Base-by-base conservation (phyloP, 1,140 invertebrate species). In the Zaprionus africanus region DNA sequence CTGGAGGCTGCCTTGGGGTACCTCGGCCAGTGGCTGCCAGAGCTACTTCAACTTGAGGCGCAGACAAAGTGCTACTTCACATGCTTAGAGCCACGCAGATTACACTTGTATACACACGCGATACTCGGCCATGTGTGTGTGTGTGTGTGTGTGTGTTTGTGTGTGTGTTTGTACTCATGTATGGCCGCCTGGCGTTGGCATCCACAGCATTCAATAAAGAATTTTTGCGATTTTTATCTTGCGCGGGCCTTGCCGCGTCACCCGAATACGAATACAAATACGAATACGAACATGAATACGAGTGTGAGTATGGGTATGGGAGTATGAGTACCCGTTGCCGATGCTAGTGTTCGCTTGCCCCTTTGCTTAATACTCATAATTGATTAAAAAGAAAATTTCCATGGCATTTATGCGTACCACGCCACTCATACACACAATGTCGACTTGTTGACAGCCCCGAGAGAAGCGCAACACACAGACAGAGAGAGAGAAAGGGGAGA, bases 311-410 rank as follows among this genome's bases (percentile, higher is more conserved):
- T 15, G 12, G 49, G 56, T 66, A 31, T 12, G 17, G n/a, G n/a
- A 34, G 34, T 49, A 24, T 31, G 64, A 67, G 57, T 51, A 59
- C 34, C 36, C 61, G 51, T 64, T 63, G 54, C 51, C 51, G 65
- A 61, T 62, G 71, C 49, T 69, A 63, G 68, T 71, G 68, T 60
- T 38, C 58, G 56, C 56, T 34, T 26, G 73, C 78, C 82, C 76
- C 80, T 85, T 73, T 80, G 82, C 79, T 85, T 85, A 86, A 88
- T 90, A 84, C 81, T 90, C 82, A 90, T 91, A 91, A 91, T 91
- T 91, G 88, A 91, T 91, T 91, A 91, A 91, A 91, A 91, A 91
- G 87, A 91, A 91, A 83, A 87, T 87, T 91, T 91, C 78, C 87
- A 91, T 84, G 83, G 83, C 87, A 81, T 91, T 85, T 91, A 87